phyloP scores from a whole-genome alignment of 2,113 vertebrate species.

The Nothobranchius kuhntae region DNA sequence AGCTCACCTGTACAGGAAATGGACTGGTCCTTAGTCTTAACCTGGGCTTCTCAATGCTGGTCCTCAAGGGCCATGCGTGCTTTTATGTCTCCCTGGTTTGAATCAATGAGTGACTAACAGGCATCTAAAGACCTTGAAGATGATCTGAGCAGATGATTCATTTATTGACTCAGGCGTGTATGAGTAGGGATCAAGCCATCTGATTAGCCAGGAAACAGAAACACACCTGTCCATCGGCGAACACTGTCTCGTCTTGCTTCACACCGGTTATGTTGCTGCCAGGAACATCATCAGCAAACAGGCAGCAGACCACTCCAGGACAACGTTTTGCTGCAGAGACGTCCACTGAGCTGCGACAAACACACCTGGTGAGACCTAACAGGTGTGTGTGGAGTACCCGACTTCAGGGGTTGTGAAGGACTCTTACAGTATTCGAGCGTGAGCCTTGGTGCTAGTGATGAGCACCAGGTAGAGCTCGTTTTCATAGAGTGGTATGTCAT shows the following conservation, averaged over 20 bases:
- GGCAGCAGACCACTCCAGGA: constrained; percentile 86
- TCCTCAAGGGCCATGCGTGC: too few species aligned
- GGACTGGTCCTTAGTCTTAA: not conserved
- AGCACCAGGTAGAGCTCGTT: constrained; percentile 89
- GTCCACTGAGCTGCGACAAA: constrained; percentile 83
- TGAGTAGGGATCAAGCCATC: too few species aligned
- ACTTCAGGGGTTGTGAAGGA: not conserved
- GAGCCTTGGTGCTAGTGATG: constrained; percentile 88
- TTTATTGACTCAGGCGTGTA: too few species aligned
- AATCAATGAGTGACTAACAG: too few species aligned
- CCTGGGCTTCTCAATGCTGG: too few species aligned
- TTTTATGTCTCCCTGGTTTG: too few species aligned
- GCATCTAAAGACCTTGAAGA: too few species aligned
- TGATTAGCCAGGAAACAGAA: constrained; percentile 3
- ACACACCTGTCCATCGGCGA: constrained; percentile 82
- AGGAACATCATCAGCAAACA: constrained; percentile 86
- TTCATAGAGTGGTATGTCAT: constrained; percentile 89
- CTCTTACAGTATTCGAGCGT: constrained; percentile 89
- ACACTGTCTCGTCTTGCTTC: constrained; percentile 84
- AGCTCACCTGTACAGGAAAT: constrained; percentile 85
- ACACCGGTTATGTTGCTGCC: constrained; percentile 86
- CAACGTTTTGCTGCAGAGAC: constrained; percentile 76
- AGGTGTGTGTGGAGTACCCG: not conserved
- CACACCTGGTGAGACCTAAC: constrained; percentile 9
- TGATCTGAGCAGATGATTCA: too few species aligned